Conservation (phyloP, 2,797 vertebrate genomes). For the Mus spretus region DNA sequence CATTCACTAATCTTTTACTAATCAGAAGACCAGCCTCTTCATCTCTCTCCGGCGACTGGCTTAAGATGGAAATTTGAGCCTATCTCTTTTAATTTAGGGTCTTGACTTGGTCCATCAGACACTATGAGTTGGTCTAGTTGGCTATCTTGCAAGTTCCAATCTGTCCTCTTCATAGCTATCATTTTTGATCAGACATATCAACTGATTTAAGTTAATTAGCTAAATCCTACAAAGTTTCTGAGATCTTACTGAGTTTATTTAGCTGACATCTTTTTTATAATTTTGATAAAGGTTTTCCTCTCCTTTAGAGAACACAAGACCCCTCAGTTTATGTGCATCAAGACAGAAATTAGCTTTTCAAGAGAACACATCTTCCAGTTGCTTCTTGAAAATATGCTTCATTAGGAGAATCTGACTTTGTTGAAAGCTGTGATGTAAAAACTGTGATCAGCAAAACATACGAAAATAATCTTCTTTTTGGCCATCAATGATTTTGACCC, state of each 20-base stretch:
- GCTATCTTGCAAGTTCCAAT: background rate
- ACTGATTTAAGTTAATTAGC: background rate
- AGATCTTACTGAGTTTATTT: background rate
- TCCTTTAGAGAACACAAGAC: background rate
- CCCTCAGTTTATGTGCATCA: background rate
- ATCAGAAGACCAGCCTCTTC: background rate
- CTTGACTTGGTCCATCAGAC: too few relatives aligned
- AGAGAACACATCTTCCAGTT: background rate
- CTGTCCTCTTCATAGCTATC: background rate
- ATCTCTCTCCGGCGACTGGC: background rate
- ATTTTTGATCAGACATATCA: background rate
- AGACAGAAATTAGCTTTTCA: conserved; percentile 55
- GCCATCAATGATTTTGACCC: background rate
- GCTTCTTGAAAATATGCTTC: background rate
- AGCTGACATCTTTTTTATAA: background rate
- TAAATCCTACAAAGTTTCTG: background rate
- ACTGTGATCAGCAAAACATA: background rate
- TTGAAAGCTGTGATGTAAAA: background rate
- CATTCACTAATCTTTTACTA: background rate
- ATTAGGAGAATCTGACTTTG: background rate
- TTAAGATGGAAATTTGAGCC: background rate
- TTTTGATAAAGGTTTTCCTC: background rate
- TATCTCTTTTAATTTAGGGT: rapidly evolving
- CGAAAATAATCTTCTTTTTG: background rate
- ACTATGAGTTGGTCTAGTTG: too few relatives aligned